Evolutionary conservation across 1,140 invertebrate genomes (phyloP), one percentile per base, ranked within the genome.

Genomic region (Bombus soroeensis): DNA sequence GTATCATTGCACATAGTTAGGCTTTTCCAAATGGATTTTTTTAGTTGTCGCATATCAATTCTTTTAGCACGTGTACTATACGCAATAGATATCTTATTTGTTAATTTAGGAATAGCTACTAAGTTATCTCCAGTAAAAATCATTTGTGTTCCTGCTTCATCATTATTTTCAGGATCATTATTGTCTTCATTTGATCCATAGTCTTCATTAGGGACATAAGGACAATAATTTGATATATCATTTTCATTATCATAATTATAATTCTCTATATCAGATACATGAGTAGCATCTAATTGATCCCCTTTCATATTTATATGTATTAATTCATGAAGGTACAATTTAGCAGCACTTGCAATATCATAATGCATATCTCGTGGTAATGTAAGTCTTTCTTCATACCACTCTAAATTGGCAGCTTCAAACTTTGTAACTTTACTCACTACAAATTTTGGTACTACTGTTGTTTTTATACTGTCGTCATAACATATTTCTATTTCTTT

Each of bases 31-130:
- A 98, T 97, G 5, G 96, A 95, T 59, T 95, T 94, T 92, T 98
- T 98, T 22, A 98, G 91, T 92, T 97, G 96, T 87, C 97, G 97
- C 96, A 98, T 97, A 92, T 98, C 97, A 10, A 98, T 96, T 91
- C 97, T 97, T 90, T 98, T 98, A 0, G 98, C 97, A 87, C 96
- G 96, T 93, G 97, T 96, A 15, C 97, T 97, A 93, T 97, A 98
- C 0, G 96, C 96, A 79, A 98, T 97, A 85, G 96, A 96, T 87
- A 97, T 96, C 94, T 97, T 97, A 53, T 92, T 92, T 47, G 95
- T 94, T 62, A 95, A 90, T 91, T 95, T 94, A 6, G 97, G 97
- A 37, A 95, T 94, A 37, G 96, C 94, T 1, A 97, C 94, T 5
- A 97, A 91, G 94, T 96, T 96, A 83, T 96, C 95, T 41, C 95